These are phyloP conservation scores for Cistogaster globosa DNA, from an alignment of 2,888 invertebrate genomes.

Conservation along the genomic window DNA sequence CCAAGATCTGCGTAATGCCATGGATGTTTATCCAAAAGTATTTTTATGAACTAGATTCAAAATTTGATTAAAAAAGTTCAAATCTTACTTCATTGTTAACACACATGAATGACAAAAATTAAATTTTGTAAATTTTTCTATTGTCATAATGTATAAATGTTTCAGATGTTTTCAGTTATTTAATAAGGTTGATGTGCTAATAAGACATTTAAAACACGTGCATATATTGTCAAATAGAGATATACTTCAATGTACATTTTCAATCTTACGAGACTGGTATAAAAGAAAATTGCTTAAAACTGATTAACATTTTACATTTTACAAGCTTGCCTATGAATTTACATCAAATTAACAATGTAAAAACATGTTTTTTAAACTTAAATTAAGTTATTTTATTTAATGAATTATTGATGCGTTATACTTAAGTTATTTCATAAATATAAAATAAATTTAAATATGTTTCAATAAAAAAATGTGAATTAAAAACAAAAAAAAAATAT, in stretches of 20 bases:
- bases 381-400: constrained; percentile 61
- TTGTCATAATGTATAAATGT: constrained; percentile 42
- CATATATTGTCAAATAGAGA: constrained; percentile 64
- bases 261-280: constrained; percentile 36
- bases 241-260: constrained; percentile 62
- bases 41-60: constrained; percentile 26
- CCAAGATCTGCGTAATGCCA: constrained; percentile 39
- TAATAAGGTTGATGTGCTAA: constrained; percentile 33
- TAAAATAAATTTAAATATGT: constrained; percentile 21
- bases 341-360: constrained; percentile 58
- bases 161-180: constrained; percentile 32
- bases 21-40: constrained; percentile 32
- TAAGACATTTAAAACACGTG: constrained; percentile 60
- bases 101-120: constrained; percentile 30
- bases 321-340: constrained; percentile 57
- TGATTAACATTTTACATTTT: constrained; percentile 43
- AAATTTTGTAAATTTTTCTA: constrained; percentile 38
- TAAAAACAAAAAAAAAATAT: background rate
- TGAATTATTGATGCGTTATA: constrained; percentile 43
- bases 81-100: background rate
- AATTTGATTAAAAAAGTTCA: too few species aligned
- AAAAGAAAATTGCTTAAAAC: constrained; percentile 62
- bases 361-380: constrained; percentile 59
- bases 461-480: constrained; percentile 12
- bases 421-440: constrained; percentile 1